Percentiles rank a stretch among this genome's conserved stretches.
phyloP scores from a whole-genome alignment of 2,888 invertebrate species.

The Lasioglossum leucozonium region DNA sequence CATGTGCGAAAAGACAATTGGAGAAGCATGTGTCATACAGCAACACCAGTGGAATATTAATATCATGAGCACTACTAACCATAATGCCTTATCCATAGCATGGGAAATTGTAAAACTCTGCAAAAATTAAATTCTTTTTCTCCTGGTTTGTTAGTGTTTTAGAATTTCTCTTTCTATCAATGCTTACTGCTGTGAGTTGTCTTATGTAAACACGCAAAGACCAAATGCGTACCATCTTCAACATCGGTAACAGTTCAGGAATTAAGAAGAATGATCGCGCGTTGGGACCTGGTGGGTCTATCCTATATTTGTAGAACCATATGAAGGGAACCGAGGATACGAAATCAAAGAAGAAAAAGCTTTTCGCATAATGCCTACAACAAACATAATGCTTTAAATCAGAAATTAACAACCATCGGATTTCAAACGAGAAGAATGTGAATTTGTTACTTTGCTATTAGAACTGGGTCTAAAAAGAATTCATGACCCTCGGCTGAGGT shows the following conservation, averaged over 20 bases:
- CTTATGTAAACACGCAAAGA: conserved; percentile 73
- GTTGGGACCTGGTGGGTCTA: conserved; percentile 61
- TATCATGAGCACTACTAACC: conserved; percentile 72
- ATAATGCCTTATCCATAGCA: conserved; percentile 67
- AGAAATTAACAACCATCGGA: not conserved
- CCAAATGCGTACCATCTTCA: conserved; percentile 73
- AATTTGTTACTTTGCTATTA: conserved; percentile 71
- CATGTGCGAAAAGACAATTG: conserved; percentile 72
- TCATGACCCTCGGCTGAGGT: conserved; percentile 72
- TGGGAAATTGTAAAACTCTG: conserved; percentile 71
- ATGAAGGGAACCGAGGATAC: conserved; percentile 79
- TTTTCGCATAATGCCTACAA: conserved; percentile 79
- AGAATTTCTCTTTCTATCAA: not conserved
- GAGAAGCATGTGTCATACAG: conserved; percentile 75
- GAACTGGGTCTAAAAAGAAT: conserved; percentile 73
- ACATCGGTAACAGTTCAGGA: conserved; percentile 73
- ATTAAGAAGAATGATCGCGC: conserved; percentile 70
- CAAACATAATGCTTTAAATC: conserved; percentile 30
- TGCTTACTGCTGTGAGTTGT: conserved; percentile 71
- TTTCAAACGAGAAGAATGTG: not conserved
- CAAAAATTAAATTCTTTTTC: conserved; percentile 10
- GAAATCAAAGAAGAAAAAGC: conserved; percentile 80
- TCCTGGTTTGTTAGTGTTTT: not conserved
- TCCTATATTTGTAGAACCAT: conserved; percentile 68
- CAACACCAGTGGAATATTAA: conserved; percentile 79